Base-by-base conservation (phyloP, 1,140 invertebrate species). In the Coenobita brevimanus region DNA sequence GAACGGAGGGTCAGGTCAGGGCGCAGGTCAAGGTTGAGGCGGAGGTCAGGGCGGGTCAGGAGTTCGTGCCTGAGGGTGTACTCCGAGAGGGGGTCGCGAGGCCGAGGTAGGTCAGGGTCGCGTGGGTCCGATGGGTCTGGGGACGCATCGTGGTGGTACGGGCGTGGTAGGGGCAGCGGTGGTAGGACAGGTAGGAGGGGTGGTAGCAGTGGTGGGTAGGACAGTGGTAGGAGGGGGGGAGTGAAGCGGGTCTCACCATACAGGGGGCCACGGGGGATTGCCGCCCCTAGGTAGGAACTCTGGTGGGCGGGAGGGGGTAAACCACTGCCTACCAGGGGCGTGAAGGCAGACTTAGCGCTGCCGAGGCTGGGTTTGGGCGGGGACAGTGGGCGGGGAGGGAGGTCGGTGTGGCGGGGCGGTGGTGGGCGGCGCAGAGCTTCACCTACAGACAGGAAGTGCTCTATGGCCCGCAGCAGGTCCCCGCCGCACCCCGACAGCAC, bases 401-500 rank as follows among this genome's bases (percentile, higher is more conserved):
- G 80, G 50, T 79, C 64, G 10, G 67, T 27, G 17, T 71, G 50
- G 10, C 79, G 43, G 8, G 76, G 79, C 24, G 82, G 57, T 89
- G 87, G 38, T 76, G 87, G 79, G 27, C 89, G 82, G 24, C 88
- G 82, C 21, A 85, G 21, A 24, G 83, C 69, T 69, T 92, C 83
- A 87, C 89, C 78, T 38, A 92, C 79, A 83, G 92, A 91, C 79
- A 94, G 91, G 81, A 96, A 95, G 86, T 96, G 95, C 90, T 96
- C 95, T 36, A 96, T 96, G 10, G 95, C 95, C 88, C 96, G 96
- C 2, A 97, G 93, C n/a, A 98, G 92, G 91, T 98, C 97, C 54
- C 97, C 95, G 88, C 96, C 96, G 92, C 97, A 97, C 30, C 96
- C 94, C 89, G 97, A 95, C 13, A 98, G 92, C 13, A 98, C 96